Percentiles rank a stretch among this genome's conserved stretches.
Evolutionary conservation across 1,140 invertebrate species (phyloP).

Genomic region (Scaptomyza hsui): DNA sequence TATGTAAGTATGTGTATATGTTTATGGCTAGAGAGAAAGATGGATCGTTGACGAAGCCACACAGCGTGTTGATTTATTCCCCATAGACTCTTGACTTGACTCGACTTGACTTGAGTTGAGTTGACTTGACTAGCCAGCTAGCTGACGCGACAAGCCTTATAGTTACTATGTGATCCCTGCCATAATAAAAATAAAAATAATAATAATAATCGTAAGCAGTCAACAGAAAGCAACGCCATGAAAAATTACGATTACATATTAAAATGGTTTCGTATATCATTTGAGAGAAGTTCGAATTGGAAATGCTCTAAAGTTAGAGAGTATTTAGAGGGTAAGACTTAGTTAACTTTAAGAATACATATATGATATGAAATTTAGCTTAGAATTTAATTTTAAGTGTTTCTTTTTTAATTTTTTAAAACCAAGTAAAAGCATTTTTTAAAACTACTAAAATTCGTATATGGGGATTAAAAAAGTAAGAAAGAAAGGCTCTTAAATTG

Average conservation of each 20-base stretch:
- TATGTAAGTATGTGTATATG: not conserved
- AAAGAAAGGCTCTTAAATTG: too few species aligned
- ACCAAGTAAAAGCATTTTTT: too few species aligned
- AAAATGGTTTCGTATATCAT: conserved; percentile 31
- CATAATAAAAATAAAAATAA: conserved; percentile 40
- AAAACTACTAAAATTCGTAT: too few species aligned
- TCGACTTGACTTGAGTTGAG: not conserved
- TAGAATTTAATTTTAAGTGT: too few species aligned
- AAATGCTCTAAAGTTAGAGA: conserved; percentile 14
- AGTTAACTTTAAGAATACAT: not conserved
- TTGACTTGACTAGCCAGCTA: conserved; percentile 36
- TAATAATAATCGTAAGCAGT: conserved; percentile 32
- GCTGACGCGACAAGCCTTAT: conserved; percentile 31
- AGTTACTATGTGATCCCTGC: conserved; percentile 41
- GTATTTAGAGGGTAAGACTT: too few species aligned
- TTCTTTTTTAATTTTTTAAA: too few species aligned
- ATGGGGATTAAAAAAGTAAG: too few species aligned
- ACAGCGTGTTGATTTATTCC: conserved; percentile 84
- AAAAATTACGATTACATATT: conserved; percentile 43
- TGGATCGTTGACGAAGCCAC: conserved; percentile 83
- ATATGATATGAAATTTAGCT: too few species aligned
- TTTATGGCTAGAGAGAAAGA: conserved; percentile 41
- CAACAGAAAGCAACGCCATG: conserved; percentile 38
- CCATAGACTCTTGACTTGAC: conserved; percentile 53
- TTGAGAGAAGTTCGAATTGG: conserved; percentile 1